Base-by-base conservation (phyloP, 2,888 invertebrate species). In the Liopterus haemorrhoidalis region DNA sequence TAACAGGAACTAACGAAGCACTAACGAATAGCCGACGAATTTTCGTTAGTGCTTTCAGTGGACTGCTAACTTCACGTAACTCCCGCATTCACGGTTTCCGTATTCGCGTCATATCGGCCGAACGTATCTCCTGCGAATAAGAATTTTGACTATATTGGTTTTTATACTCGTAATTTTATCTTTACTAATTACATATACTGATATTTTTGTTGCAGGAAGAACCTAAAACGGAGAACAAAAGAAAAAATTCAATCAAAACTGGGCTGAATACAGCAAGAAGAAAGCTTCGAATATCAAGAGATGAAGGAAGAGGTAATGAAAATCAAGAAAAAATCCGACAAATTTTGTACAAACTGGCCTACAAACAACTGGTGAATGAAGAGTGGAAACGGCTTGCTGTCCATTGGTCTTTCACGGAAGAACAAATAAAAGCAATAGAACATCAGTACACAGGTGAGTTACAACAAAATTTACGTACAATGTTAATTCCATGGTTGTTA, bases 351-450 rank as follows among this genome's bases (percentile, higher is more conserved):
- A 72, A 72, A 54, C 57, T 76, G 46, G 72, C 80, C 51, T 68
- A 79, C 68, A 71, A 74, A 65, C 77, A 81, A 54, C 64, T 82
- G 32, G 71, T 71, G 8, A 71, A 73, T 1, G 73, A 70, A 1
- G 81, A 82, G 57, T 82, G 82, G 82, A 80, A 79, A 57, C 70
- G 72, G 46, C 64, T 82, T 25, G 82, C 81, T 1, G 66, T 70
- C 19, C 74, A 79, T 54, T 82, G 82, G 81, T 75, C 76, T 20
- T 82, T 82, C 61, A 80, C 79, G 1, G 74, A 78, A 32, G 81
- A 80, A 42, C 81, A 82, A 58, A 77, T 82, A 47, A 70, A 72
- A 52, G 80, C 81, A 12, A 80, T 82, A 49, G 81, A 81, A 59
- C 81, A 81, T 59, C 81, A 82, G 58, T 81, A 81, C 57, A 80